Evolutionary conservation across 2,797 vertebrate species (phyloP).

Genomic region (Fundulus diaphanus): DNA sequence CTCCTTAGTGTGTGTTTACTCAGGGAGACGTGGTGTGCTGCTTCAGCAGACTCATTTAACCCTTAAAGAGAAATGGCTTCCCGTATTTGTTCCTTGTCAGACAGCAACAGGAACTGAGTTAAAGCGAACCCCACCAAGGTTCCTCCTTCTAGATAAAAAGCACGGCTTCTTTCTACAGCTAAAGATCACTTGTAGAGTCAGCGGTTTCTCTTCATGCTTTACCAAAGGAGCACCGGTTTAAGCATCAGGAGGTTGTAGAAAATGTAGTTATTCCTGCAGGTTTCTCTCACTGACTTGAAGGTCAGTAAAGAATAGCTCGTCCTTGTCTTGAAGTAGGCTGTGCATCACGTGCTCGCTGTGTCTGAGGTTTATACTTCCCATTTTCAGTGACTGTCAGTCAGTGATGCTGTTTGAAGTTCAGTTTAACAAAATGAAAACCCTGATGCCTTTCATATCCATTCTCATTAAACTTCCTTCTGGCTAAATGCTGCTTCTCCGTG

Average conservation of each 20-base stretch:
- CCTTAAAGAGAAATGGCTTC: conserved; percentile 1
- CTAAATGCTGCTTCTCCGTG: no score
- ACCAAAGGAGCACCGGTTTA: neutral
- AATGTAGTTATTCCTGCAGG: neutral
- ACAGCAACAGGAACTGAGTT: conserved; percentile 55
- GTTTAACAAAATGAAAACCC: conserved; percentile 11
- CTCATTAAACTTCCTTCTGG: conserved; percentile 33
- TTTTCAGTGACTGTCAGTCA: conserved; percentile 10
- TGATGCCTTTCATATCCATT: conserved; percentile 19
- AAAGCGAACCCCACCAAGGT: conserved; percentile 25
- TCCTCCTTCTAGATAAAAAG: conserved; percentile 43
- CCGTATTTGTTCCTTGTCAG: conserved; percentile 19
- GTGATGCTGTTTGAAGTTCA: conserved; percentile 2
- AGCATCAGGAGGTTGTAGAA: neutral
- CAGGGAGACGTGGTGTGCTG: conserved; percentile 17
- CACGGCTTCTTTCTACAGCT: neutral
- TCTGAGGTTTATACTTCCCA: conserved; percentile 49
- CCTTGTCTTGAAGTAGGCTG: neutral
- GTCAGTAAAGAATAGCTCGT: conserved; percentile 1
- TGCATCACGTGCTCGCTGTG: conserved; percentile 22
- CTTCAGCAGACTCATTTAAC: conserved; percentile 21
- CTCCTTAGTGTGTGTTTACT: conserved; percentile 57
- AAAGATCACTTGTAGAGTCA: neutral
- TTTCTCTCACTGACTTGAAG: neutral
- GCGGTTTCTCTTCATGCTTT: neutral